Base-by-base conservation (phyloP, 2,888 invertebrate species). In the Proisotoma minuta region DNA sequence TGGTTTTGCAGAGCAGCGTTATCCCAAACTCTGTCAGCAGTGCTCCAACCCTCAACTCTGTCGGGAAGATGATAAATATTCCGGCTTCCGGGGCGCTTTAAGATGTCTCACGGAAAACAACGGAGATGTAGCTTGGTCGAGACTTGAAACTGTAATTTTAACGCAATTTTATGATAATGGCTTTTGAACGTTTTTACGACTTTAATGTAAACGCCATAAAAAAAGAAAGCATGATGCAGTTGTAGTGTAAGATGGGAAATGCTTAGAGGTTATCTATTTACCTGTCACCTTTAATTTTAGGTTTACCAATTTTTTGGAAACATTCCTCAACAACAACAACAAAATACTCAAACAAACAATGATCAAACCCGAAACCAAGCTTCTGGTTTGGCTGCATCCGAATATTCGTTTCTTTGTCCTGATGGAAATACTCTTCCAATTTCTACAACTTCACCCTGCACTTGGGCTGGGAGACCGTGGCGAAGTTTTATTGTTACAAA, bases 401-500 rank as follows among this genome's bases (percentile, higher is more conserved):
- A 88, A 27, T 90, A 82, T 76, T 84, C 86, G 52, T 89, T 89
- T 75, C 82, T 91, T 43, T 91, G 91, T 75, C 87, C 85, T 2
- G 90, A 91, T 75, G 91, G 89, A 1, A 83, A 82, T 4, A 85
- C 85, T 74, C 82, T 83, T 0, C 83, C 87, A 1, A 80, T 54
- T 54, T 34, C 22, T 3, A 54, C 54, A 3, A 40, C 18, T 23
- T 3, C 5, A 28, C 64, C 85, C 1, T 91, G 91, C 75, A 84
- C 86, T 0, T 91, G 91, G 91, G 90, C 90, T 0, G 87, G 88
- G 0, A 82, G 90, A 62, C 91, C 91, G n/a, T 91, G 91, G 88
- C 88, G 76, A 60, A 75, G 74, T 8, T 77, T 74, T 57, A 60
- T 77, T 20, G 68, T 71, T 39, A 67, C 70, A 5, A 70, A 69